Conservation (phyloP, 2,888 invertebrate species). For the Willowsia nigromaculata region DNA sequence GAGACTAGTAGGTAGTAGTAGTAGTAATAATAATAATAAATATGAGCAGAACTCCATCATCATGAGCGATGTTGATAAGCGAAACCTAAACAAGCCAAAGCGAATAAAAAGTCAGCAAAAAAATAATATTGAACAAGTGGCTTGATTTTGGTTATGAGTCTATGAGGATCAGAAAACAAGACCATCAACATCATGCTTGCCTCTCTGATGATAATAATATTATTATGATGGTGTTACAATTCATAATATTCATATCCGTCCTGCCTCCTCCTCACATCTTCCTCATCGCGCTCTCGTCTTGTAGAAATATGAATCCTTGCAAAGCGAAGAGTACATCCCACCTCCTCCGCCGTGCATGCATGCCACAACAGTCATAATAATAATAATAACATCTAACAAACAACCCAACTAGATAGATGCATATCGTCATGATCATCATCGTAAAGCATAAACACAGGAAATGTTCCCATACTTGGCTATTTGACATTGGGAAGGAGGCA, state of each 20-base stretch:
- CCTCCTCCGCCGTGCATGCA: slow-evolving; percentile 4
- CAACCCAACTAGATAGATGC: background rate
- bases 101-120: background rate
- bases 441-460: slow-evolving; percentile 54
- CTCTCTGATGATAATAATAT: slow-evolving; percentile 10
- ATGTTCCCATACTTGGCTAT: slow-evolving; percentile 66
- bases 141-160: slow-evolving; percentile 18
- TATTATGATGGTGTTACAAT: slow-evolving; percentile 47
- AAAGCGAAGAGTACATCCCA: background rate
- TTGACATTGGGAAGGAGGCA: slow-evolving; percentile 64
- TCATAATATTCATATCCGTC: slow-evolving; percentile 58
- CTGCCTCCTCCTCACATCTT: slow-evolving; percentile 13
- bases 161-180: slow-evolving; percentile 9
- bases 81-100: background rate
- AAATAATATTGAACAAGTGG: slow-evolving; percentile 6
- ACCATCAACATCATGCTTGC: slow-evolving; percentile 1
- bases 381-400: slow-evolving; percentile 1
- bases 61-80: slow-evolving; percentile 20
- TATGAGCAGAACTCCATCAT: slow-evolving; percentile 8
- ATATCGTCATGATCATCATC: slow-evolving; percentile 28
- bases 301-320: background rate
- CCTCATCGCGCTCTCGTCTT: slow-evolving; percentile 21
- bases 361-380: slow-evolving; percentile 4
- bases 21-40: background rate
- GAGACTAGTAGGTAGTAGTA: background rate